Evolutionary conservation across 2,797 vertebrate species (phyloP), one percentile per base, ranked within the genome.

Genomic region (Enteromius thamalakanensis): DNA sequence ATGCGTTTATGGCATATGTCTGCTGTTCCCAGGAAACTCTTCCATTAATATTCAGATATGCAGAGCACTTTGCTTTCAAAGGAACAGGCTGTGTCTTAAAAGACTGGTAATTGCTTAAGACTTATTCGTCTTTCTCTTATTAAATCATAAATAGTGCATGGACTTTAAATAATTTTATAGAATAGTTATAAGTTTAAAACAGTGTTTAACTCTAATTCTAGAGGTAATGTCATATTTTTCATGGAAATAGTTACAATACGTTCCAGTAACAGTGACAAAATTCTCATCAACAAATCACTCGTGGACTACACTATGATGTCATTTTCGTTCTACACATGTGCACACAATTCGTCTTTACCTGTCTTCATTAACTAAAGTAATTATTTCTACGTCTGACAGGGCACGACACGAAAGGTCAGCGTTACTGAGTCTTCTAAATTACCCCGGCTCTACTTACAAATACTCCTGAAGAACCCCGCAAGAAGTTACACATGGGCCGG

Each of bases 41-140:
- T 81, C 86, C 90, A 93, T 94, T 93, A 91, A 94, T 94, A 94
- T 93, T 93, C 91, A 91, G 86, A 91, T 84, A 87, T 87, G 88
- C 90, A 90, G 82, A 85, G 80, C 49, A 0, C 23, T 55, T 83
- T 60, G 26, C 29, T 83, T 77, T 83, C 65, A 83, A 49, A 83
- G 64, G 81, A 77, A 77, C 81, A 40, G 80, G n/a, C 32, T 76
- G 15, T 77, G 65, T 76, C 62, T 76, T 76, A 29, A 83, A 83
- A 83, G 26, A 76, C 74, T 77, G 64, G 74, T 76, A 83, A 83
- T 83, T 83, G 81, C 75, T 70, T 62, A 47, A 83, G 75, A 77
- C 65, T 47, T 60, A 83, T 60, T 83, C 53, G 4, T 69, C 51
- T 70, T 53, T 12, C 40, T 60, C 51, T 83, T 75, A 83, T 77